Conservation (phyloP, 2,113 vertebrate genomes). For the Artemisiospiza belli region DNA sequence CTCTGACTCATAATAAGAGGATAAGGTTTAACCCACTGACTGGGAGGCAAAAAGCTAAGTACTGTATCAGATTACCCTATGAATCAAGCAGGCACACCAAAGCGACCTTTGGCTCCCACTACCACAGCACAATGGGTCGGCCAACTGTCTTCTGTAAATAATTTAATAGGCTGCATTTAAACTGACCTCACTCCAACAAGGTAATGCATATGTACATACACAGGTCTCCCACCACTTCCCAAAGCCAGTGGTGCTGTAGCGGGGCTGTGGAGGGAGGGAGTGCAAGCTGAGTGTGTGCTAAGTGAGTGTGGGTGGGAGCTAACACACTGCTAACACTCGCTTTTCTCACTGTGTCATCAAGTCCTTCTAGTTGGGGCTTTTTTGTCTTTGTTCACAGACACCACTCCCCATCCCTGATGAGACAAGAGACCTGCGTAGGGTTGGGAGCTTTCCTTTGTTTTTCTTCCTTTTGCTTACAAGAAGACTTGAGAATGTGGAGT, state of each 20-base stretch:
- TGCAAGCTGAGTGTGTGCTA: not conserved
- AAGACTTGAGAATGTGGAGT: not conserved
- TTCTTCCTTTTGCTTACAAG: not conserved
- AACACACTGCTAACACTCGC: not conserved
- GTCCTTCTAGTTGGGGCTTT: not conserved
- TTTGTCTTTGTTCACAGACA: not conserved
- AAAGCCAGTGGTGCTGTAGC: not conserved
- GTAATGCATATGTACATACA: not conserved
- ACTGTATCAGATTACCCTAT: constrained; percentile 70
- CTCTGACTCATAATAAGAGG: constrained; percentile 58
- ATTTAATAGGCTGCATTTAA: constrained; percentile 76
- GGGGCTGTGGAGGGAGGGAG: not conserved
- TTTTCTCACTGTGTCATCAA: not conserved
- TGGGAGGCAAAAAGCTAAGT: constrained; percentile 43
- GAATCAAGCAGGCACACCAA: constrained; percentile 63
- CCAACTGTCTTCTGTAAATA: constrained; percentile 82
- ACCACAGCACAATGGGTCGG: constrained; percentile 56
- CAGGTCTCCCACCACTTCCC: not conserved
- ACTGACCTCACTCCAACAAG: constrained; percentile 22
- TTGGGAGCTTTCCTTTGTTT: not conserved
- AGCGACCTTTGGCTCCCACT: constrained; percentile 71
- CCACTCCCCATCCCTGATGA: not conserved
- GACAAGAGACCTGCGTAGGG: not conserved
- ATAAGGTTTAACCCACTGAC: constrained; percentile 49
- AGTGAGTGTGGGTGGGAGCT: not conserved